Base-by-base conservation (phyloP, 2,888 invertebrate species). In the Acronicta psi region DNA sequence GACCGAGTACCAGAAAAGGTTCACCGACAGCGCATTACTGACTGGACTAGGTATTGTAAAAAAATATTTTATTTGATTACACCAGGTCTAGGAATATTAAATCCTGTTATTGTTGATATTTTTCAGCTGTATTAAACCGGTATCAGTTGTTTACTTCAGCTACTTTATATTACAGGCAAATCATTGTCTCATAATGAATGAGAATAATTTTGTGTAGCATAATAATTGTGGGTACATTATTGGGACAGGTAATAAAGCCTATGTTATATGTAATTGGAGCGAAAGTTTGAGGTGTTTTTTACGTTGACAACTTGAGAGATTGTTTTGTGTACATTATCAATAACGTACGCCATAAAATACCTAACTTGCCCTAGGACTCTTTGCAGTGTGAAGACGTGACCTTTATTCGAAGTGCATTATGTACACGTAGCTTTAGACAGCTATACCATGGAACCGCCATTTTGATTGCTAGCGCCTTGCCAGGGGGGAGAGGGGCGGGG, bases 391-490 rank as follows among this genome's bases (percentile, higher is more conserved):
- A 59, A 54, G 61, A 45, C 60, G 38, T 79, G 82, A 82, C 73
- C 79, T 84, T 83, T 83, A 75, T 75, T 77, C 59, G 43, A 75
- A 70, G 74, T 79, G 80, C 71, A 77, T 82, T 76, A 79, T 84
- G 86, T 86, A 90, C 88, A 90, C 89, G 89, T 90, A 89, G 85
- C 80, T 88, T 75, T 81, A 80, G 59, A 79, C 80, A 86, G 82
- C 79, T 83, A 84, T 84, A 86, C 88, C 87, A 87, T 88, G 83
- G 85, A 86, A 90, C 91, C 91, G 92, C 92, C 92, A 93, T 93
- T 92, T 93, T 92, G 92, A 90, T 90, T 91, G 86, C 88, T 87
- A 88, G 87, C 84, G 89, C 87, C 87, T 87, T 86, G 86, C 84
- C 86, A 87, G 87, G 84, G 88, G 86, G 82, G 84, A 71, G 82